Evolutionary conservation across 2,113 vertebrate species (phyloP).

Genomic region (Turnix velox): DNA sequence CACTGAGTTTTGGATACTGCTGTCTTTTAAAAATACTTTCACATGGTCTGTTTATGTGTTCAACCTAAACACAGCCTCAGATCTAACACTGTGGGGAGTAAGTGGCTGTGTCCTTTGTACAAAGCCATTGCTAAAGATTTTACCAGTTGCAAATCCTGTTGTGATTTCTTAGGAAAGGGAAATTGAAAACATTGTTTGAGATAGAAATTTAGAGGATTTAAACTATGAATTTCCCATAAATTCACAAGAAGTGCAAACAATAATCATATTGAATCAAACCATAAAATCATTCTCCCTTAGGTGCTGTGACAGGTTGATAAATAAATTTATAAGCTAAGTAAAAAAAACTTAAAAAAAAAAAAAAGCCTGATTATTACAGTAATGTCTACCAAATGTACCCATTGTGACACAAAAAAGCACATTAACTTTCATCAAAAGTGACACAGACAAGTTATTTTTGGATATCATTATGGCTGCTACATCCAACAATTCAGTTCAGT

Average conservation of each 20-base stretch:
- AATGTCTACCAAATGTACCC: background rate
- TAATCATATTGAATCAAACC: background rate
- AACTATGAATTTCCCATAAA: background rate
- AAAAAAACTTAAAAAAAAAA: background rate
- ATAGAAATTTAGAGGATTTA: background rate
- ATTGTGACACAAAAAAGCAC: background rate
- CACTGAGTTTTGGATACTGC: background rate
- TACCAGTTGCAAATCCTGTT: background rate
- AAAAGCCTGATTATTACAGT: background rate
- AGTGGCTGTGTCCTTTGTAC: background rate
- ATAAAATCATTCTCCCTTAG: background rate
- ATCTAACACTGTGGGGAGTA: background rate
- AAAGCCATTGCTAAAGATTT: background rate
- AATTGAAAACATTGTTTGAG: background rate
- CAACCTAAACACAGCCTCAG: background rate
- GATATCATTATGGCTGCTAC: background rate
- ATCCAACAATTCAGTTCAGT: background rate
- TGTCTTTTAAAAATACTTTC: background rate
- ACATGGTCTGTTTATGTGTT: background rate
- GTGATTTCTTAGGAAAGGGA: background rate
- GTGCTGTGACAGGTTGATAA: background rate
- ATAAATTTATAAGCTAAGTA: background rate
- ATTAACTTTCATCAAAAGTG: constrained; percentile 21
- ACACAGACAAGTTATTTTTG: background rate
- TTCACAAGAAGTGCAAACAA: background rate